Base-by-base conservation (phyloP, 2,797 vertebrate species). In the Poeciliopsis presidionis region DNA sequence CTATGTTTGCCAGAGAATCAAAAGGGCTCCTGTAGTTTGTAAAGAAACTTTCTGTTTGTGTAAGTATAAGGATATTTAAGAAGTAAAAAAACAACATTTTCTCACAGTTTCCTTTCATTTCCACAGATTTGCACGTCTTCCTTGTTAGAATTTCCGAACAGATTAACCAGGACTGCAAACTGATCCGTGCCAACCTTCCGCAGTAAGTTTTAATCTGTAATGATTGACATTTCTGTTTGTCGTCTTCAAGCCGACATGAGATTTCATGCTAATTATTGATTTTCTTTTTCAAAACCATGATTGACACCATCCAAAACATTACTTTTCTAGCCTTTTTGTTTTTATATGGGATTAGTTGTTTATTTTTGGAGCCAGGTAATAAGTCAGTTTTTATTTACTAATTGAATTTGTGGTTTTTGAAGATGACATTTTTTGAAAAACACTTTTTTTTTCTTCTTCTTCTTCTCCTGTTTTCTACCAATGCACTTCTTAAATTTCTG, bases 91-190 rank as follows among this genome's bases (percentile, higher is more conserved):
- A 53, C 72, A 49, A 2, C 12, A 65, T 86, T 89, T 81, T 41
- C 59, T 79, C 16, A 79, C 83, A 79, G 78, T 79, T 81, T 49
- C 69, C 28, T 57, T 85, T 89, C 0, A 49, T 85, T 90, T 86
- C 76, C 85, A 78, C 94, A 96, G 95, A 94, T 91, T 93, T 94
- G 88, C 90, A 94, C 94, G 94, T 93, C 86, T 93, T 83, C 79
- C 79, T 82, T 92, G 83, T 93, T 86, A 93, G 86, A 77, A 63
- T 83, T 88, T 85, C 73, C 81, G 75, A 81, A 90, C 83, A 72
- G 83, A 80, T 93, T 89, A 81, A 82, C 84, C 82, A 77, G 88
- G 85, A 90, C 81, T 84, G 78, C 80, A 74, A 85, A 49, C 81
- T 75, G 25, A 83, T 84, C 51, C 20, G 83, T 82, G 75, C 78